phyloP scores from a whole-genome alignment of 2,797 vertebrate genomes.

The Falco columbarius region DNA sequence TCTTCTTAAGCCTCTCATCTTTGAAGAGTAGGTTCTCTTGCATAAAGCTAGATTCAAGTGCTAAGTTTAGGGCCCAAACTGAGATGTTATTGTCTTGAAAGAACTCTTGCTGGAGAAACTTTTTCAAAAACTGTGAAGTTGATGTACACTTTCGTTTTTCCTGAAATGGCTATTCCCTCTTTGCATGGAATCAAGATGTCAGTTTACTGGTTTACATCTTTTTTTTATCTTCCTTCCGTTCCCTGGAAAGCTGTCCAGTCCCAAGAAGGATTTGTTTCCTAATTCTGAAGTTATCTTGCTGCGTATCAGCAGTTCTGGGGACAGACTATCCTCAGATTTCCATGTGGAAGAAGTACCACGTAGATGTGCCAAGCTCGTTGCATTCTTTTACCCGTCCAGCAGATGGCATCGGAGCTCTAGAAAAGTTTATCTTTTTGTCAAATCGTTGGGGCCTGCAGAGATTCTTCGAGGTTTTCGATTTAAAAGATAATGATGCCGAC shows the following conservation, averaged over 20 bases:
- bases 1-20: neutral
- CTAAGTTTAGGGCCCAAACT: neutral
- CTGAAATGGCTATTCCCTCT: neutral
- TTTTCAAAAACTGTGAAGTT: neutral
- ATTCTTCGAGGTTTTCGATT: neutral
- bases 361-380: neutral
- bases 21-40: neutral
- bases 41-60: neutral
- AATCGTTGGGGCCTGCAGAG: fast-evolving
- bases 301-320: neutral
- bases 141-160: neutral
- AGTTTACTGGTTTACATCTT: neutral
- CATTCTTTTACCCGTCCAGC: slow-evolving; percentile 60
- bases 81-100: neutral
- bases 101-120: neutral
- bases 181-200: neutral
- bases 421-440: neutral
- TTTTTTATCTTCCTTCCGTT: neutral
- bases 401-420: slow-evolving; percentile 43
- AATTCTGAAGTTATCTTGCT: neutral
- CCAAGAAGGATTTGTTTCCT: neutral
- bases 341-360: neutral
- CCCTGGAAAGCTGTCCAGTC: neutral
- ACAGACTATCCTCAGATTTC: neutral
- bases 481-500: neutral